Evolutionary conservation across 2,888 invertebrate genomes (phyloP), one percentile per base, ranked within the genome.

Genomic region (Cacoxenus indagator): DNA sequence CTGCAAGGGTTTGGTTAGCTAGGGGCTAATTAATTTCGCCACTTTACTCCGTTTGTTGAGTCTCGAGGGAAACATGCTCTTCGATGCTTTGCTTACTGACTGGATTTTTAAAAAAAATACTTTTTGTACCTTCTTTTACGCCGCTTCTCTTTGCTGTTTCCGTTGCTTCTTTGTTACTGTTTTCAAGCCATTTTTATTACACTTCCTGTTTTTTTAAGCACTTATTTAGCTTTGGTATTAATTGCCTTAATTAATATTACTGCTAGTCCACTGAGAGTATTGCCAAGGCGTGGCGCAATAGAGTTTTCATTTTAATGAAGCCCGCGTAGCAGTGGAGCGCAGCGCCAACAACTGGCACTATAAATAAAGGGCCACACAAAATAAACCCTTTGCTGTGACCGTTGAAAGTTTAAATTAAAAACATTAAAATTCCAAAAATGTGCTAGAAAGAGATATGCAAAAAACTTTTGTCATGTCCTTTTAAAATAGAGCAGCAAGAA

Each of bases 21-120:
- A 74, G 82, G 81, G 82, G 81, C 80, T 80, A 80, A 80, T 80
- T 80, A 80, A 80, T 80, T 80, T 80, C 73, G 75, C 81, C 81
- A 82, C 82, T 82, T 81, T 82, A 74, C 79, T 78, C 78, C 70
- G 72, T 72, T 61, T 72, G 70, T 37, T 69, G n/a, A 65, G 73
- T 78, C 82, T 73, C 81, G 67, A 64, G 76, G 77, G 80, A 81
- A 14, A 61, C 19, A 43, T 31, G 27, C 8, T 27, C 17, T 57
- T 8, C n/a, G 6, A 2, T 1, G 0, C 29, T 57, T 27, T 2
- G n/a, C 4, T n/a, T 27, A 11, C 8, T 57, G 22, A 1, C 6
- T 1, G 9, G n/a, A 65, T 76, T 66, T 59, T 68, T 65, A n/a
- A n/a, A n/a, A n/a, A n/a, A n/a, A n/a, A n/a, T n/a, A n/a, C n/a